Base-by-base conservation (phyloP, 2,797 vertebrate species). In the Agapornis canus region DNA sequence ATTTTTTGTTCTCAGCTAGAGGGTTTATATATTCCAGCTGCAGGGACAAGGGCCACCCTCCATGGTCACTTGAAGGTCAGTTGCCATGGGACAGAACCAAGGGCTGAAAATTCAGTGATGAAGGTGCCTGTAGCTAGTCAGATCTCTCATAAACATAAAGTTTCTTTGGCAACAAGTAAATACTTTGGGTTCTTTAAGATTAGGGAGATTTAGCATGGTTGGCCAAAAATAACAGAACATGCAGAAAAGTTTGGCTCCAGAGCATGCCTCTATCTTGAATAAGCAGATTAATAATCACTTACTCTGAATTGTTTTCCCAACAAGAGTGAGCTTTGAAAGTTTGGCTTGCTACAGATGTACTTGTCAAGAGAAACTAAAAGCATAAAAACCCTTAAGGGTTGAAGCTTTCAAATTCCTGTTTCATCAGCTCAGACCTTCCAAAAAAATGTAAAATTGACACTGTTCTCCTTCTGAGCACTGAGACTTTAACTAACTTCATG, bases 271-370 rank as follows among this genome's bases (percentile, higher is more conserved):
- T 95, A 88, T 95, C 95, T 95, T 86, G 84, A 92, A 84, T 92
- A 96, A 96, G 92, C 92, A 93, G 89, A 96, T 86, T 92, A 95
- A 92, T 70, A 86, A 91, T 92, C 85, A 90, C 88, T 95, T 91
- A 51, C 88, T 94, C 91, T 61, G 82, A 94, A 93, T 56, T 21
- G 23, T 84, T 92, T 95, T 96, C 84, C 77, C 73, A 83, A 92
- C 56, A 77, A 84, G 48, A 90, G 20, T 15, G 54, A 92, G 45
- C 39, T 89, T 64, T 68, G 87, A 72, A 70, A 71, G 43, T 47
- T 85, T 95, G 78, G 27, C 63, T 93, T 72, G 48, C 57, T 92
- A 64, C 42, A 87, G 64, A 85, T 49, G 39, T 75, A 71, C 60
- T 71, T 25, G 71, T 82, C 86, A 89, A 65, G 71, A 86, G 70